phyloP scores from a whole-genome alignment of 2,113 vertebrate genomes.

The Phyllostomus discolor region DNA sequence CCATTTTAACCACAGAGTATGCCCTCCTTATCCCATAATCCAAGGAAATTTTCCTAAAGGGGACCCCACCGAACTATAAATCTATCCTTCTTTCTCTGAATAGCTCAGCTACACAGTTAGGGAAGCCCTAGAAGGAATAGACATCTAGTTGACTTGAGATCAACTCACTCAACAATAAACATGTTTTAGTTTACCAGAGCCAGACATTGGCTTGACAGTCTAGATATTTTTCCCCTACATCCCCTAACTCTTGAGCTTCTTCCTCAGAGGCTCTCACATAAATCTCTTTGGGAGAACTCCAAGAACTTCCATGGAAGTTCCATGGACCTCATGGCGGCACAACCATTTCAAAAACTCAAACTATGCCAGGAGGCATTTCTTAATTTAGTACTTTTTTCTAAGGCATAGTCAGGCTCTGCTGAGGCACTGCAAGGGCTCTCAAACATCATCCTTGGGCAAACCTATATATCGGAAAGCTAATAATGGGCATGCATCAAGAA shows the following conservation, averaged over 20 bases:
- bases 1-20: neutral
- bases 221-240: neutral
- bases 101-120: neutral
- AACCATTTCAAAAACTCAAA: neutral
- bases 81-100: neutral
- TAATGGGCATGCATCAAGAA: neutral
- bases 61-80: neutral
- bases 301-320: neutral
- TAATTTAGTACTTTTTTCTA: neutral
- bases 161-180: neutral
- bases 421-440: neutral
- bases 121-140: neutral
- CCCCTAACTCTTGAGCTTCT: neutral
- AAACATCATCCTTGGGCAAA: neutral
- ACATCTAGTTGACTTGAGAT: neutral
- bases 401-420: neutral
- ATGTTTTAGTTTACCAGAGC: neutral
- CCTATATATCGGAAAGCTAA: neutral
- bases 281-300: neutral
- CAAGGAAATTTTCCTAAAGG: neutral
- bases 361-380: neutral
- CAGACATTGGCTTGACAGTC: neutral
- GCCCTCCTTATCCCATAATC: neutral
- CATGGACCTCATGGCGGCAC: neutral
- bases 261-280: neutral